Conservation (phyloP, 2,113 vertebrate genomes). For the Gila orcuttii region DNA sequence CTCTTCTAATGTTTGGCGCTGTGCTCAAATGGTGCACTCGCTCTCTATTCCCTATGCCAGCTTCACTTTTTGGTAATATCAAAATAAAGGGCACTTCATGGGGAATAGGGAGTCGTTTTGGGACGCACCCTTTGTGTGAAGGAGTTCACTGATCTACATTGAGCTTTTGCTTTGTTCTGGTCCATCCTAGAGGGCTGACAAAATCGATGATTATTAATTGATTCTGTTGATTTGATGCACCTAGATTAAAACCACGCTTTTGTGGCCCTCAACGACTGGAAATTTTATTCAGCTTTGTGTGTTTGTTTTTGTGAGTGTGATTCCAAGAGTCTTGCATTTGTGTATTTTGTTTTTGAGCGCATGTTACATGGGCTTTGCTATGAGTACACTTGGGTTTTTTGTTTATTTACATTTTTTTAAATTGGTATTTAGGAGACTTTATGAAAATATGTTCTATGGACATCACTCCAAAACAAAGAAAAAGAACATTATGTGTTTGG, state of each 20-base stretch:
- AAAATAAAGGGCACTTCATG: constrained; percentile 53
- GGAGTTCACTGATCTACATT: constrained; percentile 29
- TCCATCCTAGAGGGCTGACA: constrained; percentile 58
- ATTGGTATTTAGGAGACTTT: constrained; percentile 15
- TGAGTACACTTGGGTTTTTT: constrained; percentile 52
- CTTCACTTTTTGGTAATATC: constrained; percentile 5
- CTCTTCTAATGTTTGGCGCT: constrained; percentile 44
- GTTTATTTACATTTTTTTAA: constrained; percentile 53
- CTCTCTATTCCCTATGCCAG: constrained; percentile 57
- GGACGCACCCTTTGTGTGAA: constrained; percentile 41
- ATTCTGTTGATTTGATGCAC: neutral
- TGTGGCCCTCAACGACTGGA: constrained; percentile 62
- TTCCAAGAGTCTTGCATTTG: constrained; percentile 44
- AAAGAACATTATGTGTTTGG: constrained; percentile 5
- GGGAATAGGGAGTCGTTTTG: constrained; percentile 58
- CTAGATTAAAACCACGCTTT: constrained; percentile 49
- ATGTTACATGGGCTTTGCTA: constrained; percentile 63
- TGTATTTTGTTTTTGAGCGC: constrained; percentile 62
- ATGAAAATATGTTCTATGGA: constrained; percentile 22
- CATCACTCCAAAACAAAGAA: constrained; percentile 20
- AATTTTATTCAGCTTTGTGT: constrained; percentile 51
- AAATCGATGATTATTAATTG: constrained; percentile 16
- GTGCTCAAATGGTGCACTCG: constrained; percentile 51
- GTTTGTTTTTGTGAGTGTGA: constrained; percentile 51
- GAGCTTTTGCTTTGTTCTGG: constrained; percentile 52